A percentile compares a stretch with the other conserved stretches of the same genome.
These are phyloP conservation scores for Aphrophora alni DNA, from an alignment of 2,888 invertebrate species.

Conservation along the genomic window DNA sequence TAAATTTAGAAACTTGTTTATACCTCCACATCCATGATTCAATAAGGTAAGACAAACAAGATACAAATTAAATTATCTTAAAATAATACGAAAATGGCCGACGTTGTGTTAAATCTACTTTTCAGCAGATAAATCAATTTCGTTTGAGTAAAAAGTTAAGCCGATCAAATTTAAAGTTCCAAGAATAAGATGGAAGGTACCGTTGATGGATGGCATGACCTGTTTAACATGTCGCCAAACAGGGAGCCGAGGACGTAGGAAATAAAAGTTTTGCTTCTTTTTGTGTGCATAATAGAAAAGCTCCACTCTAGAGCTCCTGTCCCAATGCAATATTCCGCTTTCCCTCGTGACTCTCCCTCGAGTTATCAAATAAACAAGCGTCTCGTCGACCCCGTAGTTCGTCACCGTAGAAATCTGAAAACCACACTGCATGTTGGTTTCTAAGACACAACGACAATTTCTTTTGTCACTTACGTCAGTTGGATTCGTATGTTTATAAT, in stretches of 20 bases:
- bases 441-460: neutral
- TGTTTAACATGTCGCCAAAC: neutral
- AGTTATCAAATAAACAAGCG: slow-evolving; percentile 9
- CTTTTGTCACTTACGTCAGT: neutral
- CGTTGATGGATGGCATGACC: neutral
- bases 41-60: too few relatives aligned
- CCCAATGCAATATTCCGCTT: neutral
- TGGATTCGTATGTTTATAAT: neutral
- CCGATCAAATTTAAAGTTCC: neutral
- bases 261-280: neutral
- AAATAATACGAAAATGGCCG: too few relatives aligned
- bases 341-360: neutral
- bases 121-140: neutral
- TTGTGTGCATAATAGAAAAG: slow-evolving; percentile 6
- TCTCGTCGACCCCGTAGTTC: neutral
- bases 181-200: neutral
- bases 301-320: neutral
- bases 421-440: neutral
- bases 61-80: too few relatives aligned
- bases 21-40: too few relatives aligned
- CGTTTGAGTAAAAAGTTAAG: neutral
- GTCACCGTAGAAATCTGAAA: neutral
- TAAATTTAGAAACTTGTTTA: too few relatives aligned
- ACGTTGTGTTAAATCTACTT: neutral
- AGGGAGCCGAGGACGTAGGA: neutral